Conservation (phyloP, 2,113 vertebrate genomes). For the Festucalex cinctus region DNA sequence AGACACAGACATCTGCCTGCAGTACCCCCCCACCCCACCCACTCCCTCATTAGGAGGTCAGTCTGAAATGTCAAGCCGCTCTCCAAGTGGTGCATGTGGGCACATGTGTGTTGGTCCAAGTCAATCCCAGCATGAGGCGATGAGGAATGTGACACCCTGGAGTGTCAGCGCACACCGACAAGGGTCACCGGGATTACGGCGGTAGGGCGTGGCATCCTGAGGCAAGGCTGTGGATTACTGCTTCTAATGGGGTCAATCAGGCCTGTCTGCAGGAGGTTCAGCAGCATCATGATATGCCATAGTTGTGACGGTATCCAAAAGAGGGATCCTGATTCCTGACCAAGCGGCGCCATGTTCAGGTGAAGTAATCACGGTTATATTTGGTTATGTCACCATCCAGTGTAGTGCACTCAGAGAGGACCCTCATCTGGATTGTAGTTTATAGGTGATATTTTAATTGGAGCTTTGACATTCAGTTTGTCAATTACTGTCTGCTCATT, state of each 20-base stretch:
- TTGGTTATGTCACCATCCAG: conserved; percentile 54
- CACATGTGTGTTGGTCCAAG: conserved; percentile 22
- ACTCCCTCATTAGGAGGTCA: conserved; percentile 30
- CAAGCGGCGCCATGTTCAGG: neutral
- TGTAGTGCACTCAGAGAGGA: conserved; percentile 23
- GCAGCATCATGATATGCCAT: conserved; percentile 24
- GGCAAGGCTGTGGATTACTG: conserved; percentile 59
- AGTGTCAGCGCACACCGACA: conserved; percentile 39
- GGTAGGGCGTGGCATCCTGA: conserved; percentile 47
- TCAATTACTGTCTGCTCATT: conserved; percentile 23
- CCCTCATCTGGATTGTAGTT: conserved; percentile 38
- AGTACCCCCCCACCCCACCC: conserved; percentile 12
- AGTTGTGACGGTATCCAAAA: neutral
- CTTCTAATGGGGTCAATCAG: conserved; percentile 67
- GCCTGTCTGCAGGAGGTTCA: conserved; percentile 40
- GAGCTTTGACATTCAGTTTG: conserved; percentile 38
- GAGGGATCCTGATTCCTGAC: neutral
- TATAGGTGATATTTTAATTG: conserved; percentile 49
- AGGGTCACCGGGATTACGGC: conserved; percentile 59
- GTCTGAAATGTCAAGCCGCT: conserved; percentile 29
- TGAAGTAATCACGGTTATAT: conserved; percentile 7
- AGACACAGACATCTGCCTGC: conserved; percentile 28
- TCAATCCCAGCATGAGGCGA: conserved; percentile 26
- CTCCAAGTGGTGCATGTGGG: conserved; percentile 17
- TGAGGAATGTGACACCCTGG: conserved; percentile 34